phyloP scores from a whole-genome alignment of 2,797 vertebrate genomes.

The Trichosurus vulpecula region DNA sequence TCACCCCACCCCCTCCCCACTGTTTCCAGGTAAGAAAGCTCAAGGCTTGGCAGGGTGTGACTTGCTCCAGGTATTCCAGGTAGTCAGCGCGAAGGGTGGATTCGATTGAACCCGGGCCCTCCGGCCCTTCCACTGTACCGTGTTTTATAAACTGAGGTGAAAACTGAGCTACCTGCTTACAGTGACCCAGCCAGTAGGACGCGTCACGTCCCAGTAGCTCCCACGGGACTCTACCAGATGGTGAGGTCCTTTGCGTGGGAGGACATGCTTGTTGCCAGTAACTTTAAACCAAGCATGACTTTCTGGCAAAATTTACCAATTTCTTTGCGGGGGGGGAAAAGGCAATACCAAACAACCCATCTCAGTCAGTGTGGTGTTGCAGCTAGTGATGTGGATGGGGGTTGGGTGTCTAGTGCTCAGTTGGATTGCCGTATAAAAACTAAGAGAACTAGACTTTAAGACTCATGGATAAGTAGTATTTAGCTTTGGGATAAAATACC shows the following conservation, averaged over 20 bases:
- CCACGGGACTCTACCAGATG: not conserved
- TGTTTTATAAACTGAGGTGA: not conserved
- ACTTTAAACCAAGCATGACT: not conserved
- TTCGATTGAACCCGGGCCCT: not conserved
- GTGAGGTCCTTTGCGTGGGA: not conserved
- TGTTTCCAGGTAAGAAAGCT: too few relatives aligned
- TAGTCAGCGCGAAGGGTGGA: not conserved
- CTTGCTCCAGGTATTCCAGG: not conserved
- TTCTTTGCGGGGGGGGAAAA: not conserved
- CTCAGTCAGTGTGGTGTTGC: not conserved
- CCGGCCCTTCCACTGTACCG: not conserved
- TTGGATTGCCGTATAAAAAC: not conserved
- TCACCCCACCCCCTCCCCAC: not conserved
- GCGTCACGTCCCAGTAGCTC: not conserved
- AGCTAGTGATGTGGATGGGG: not conserved
- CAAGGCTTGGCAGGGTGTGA: too few relatives aligned
- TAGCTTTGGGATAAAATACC: not conserved
- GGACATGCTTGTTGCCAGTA: not conserved
- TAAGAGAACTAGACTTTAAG: not conserved
- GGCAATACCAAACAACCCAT: not conserved
- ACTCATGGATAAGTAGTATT: not conserved
- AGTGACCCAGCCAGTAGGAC: not conserved
- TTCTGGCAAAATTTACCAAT: not conserved
- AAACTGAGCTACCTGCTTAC: not conserved
- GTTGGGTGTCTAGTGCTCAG: not conserved